These are phyloP conservation scores for Craseonycteris thonglongyai DNA, from an alignment of 2,113 vertebrate species.

Conservation along the genomic window DNA sequence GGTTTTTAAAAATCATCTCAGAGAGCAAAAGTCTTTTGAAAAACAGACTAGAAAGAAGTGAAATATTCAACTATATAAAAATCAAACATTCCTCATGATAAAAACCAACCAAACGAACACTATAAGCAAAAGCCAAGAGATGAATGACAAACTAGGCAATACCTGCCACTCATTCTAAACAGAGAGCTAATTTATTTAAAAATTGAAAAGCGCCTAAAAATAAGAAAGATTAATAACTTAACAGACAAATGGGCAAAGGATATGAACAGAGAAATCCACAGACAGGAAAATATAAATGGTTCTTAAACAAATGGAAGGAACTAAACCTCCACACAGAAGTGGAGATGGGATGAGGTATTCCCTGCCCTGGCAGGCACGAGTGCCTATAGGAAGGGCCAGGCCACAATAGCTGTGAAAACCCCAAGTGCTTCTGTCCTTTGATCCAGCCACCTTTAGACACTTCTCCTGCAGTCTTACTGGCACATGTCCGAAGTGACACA, in stretches of 20 bases:
- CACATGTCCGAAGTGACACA: not conserved
- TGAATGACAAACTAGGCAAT: not conserved
- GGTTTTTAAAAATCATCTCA: not conserved
- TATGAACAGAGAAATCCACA: not conserved
- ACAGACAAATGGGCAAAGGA: not conserved
- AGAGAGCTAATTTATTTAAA: not conserved
- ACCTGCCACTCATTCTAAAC: not conserved
- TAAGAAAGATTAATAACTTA: not conserved
- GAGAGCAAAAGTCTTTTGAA: constrained; percentile 19
- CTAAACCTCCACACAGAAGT: not conserved
- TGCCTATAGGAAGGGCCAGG: not conserved
- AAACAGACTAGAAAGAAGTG: not conserved
- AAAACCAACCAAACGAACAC: not conserved
- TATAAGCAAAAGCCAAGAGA: not conserved
- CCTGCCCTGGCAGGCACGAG: rapidly evolving
- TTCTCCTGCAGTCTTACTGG: not conserved
- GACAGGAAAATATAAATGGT: not conserved
- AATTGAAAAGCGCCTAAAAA: not conserved
- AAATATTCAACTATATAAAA: not conserved
- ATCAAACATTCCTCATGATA: not conserved
- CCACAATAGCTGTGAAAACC: not conserved
- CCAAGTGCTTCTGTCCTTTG: not conserved
- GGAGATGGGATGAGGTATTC: not conserved
- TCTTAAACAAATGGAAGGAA: not conserved
- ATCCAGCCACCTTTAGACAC: not conserved